These are phyloP conservation scores for Hozukius guyotensis DNA, from an alignment of 2,797 vertebrate species.

Conservation along the genomic window DNA sequence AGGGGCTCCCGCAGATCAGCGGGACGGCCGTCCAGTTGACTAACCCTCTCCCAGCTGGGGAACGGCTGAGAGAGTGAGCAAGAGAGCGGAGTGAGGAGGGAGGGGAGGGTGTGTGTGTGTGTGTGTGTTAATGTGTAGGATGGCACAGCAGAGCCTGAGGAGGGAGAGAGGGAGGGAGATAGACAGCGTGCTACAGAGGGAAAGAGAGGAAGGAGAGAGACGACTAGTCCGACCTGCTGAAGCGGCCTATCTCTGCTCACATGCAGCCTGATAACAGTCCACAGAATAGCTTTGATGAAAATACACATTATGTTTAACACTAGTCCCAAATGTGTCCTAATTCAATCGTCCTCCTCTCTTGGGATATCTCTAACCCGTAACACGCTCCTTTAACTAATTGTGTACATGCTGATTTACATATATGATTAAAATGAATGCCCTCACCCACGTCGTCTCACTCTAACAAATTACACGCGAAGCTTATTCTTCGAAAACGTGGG, in stretches of 20 bases:
- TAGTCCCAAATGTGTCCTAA: not conserved
- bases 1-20: constrained; percentile 84
- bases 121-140: constrained; percentile 64
- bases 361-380: not conserved
- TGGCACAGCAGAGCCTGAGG: constrained; percentile 67
- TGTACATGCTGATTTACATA: constrained; percentile 23
- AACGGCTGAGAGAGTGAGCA: constrained; percentile 70
- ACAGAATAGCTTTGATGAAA: constrained; percentile 8
- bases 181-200: constrained; percentile 7
- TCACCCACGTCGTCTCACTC: not conserved
- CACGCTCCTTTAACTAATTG: not conserved
- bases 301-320: not conserved
- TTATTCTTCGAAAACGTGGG: not conserved
- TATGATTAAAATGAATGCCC: not conserved
- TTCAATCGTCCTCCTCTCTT: not conserved
- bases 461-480: not conserved
- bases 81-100: constrained; percentile 53
- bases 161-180: constrained; percentile 45
- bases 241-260: constrained; percentile 55
- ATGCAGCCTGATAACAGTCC: constrained; percentile 15
- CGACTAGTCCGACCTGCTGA: constrained; percentile 66
- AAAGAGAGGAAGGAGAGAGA: constrained; percentile 44
- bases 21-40: constrained; percentile 86
- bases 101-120: constrained; percentile 43
- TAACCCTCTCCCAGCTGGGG: constrained; percentile 84